Conservation (phyloP, 2,797 vertebrate species). For the Aphelocoma californica region DNA sequence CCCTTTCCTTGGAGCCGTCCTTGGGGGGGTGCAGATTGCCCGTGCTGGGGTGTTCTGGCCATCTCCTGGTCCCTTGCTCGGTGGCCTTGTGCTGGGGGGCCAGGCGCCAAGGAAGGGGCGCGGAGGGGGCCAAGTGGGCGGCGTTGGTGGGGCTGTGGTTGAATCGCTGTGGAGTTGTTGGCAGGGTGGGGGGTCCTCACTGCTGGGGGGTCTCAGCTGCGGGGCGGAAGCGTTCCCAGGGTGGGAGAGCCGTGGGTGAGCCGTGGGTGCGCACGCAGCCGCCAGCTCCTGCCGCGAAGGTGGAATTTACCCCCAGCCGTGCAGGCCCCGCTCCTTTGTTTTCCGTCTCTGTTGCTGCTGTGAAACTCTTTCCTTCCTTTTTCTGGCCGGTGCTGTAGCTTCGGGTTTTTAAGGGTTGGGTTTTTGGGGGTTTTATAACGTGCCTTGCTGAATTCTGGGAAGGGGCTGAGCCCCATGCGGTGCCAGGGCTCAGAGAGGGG, state of each 20-base stretch:
- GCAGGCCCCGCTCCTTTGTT: constrained; percentile 45
- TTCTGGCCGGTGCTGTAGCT: background rate
- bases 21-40: background rate
- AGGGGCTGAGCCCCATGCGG: background rate
- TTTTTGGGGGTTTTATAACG: background rate
- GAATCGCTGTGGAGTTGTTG: background rate
- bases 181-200: background rate
- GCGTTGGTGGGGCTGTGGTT: background rate
- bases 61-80: background rate
- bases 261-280: constrained; percentile 12
- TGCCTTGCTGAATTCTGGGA: background rate
- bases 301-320: constrained; percentile 59
- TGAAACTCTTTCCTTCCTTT: background rate
- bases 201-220: background rate
- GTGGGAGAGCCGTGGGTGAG: constrained; percentile 15
- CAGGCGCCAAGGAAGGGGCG: background rate
- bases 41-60: background rate
- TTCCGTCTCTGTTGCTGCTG: background rate
- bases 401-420: background rate
- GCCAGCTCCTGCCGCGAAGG: constrained; percentile 1
- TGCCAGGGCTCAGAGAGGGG: background rate
- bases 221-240: background rate
- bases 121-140: background rate
- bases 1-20: background rate
- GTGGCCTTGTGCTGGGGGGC: background rate